Base-by-base conservation (phyloP, 2,797 vertebrate genomes). In the Pelochelys cantorii region DNA sequence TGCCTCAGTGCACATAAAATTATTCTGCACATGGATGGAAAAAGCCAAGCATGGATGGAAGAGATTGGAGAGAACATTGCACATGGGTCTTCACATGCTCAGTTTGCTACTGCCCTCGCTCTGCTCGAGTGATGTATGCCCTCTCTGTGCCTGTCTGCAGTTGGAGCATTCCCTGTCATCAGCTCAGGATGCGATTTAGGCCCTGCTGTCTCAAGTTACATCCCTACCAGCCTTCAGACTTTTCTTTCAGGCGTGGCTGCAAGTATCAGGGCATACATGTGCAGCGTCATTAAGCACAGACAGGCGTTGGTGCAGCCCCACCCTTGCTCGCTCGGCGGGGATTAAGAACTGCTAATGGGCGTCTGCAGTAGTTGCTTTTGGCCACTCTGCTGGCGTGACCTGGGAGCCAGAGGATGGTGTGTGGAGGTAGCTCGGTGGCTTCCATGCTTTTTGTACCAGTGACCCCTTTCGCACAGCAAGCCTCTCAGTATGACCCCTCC, bases 311-410 rank as follows among this genome's bases (percentile, higher is more conserved):
- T 5, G n/a, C 65, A 37, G 65, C 20, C 65, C n/a, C 10, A 11
- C 65, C 65, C 65, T 34, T 18, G 4, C 18, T 34, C n/a, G 4
- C 18, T 2, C n/a, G 11, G 17, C 65, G 11, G 18, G 65, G 20
- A 71, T 42, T 5, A 42, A 42, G n/a, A 22, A 37, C 5, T 37
- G 68, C 68, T 37, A 71, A 71, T 5, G 65, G n/a, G n/a, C 87
- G 93, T 93, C 93, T 90, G 71, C 85, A 90, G 85, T 62, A 48
- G 89, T 84, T 25, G 11, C 13, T 60, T 79, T 91, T 94, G 94
- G 92, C 85, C 95, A 94, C 85, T 86, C 95, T 91, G 91, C 31
- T 20, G 7, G 84, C 54, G 54, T 11, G 20, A 88, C 86, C 81
- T 74, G 74, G 27, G 31, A 60, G 48, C 81, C 48, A 92, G 91